Base-by-base conservation (phyloP, 2,113 vertebrate genomes). In the Centropus bengalensis region DNA sequence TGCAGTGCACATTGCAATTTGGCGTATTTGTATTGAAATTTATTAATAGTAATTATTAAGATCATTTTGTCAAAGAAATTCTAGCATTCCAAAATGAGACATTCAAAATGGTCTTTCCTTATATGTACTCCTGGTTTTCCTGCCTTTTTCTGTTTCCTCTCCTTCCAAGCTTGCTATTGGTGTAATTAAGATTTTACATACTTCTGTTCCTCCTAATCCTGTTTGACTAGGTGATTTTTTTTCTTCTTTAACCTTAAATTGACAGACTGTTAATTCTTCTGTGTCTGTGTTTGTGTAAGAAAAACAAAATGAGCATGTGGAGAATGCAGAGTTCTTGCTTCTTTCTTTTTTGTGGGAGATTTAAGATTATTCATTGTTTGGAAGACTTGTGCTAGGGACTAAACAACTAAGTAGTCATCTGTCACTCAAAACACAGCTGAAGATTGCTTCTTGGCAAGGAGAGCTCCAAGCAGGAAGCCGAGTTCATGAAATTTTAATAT, bases 1-100 rank as follows among this genome's bases (percentile, higher is more conserved):
- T 90, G 81, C 64, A 76, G 59, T 66, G n/a, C 63, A 68, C 54
- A 30, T 67, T 84, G 44, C 40, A 82, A 68, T 91, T 91, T 40
- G 73, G 66, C 73, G 49, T 81, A 83, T 92, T 86, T 92, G 26
- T 89, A 78, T 49, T 74, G 78, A 89, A 82, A 86, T 93, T 89
- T 95, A 76, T 74, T 95, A 76, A 75, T 80, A 88, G 66, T 85
- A 88, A 90, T 93, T 38, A 36, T 36, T 36, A 36, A 70, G 33
- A 70, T n/a, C 6, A 78, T 88, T 92, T 83, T 62, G n/a, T 63
- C 10, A 73, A 80, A 88, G 45, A 77, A 74, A 74, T 74, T 44
- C 55, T 83, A 81, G 13, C 49, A 32, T 78, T 78, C 28, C 14
- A 67, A 83, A 91, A 91, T 58, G 4, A 80, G 49, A 36, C 17